Evolutionary conservation across 2,888 invertebrate species (phyloP).

Genomic region (Pseudoips prasinana): DNA sequence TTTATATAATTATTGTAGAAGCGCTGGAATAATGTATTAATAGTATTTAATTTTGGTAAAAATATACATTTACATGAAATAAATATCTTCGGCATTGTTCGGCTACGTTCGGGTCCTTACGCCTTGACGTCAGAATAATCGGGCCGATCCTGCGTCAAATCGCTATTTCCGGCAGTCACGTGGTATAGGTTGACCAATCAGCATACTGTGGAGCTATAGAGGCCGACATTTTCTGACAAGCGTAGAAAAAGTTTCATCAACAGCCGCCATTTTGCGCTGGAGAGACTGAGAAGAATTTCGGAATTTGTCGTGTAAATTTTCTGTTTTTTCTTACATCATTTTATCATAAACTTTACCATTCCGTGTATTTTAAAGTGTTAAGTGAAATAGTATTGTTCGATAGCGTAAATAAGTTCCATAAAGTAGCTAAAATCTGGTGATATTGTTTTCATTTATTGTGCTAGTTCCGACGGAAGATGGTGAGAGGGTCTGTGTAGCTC

Average conservation of each 20-base stretch:
- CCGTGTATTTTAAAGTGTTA: constrained; percentile 83
- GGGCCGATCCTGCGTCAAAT: constrained; percentile 72
- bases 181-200: constrained; percentile 72
- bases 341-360: constrained; percentile 80
- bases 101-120: constrained; percentile 57
- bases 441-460: constrained; percentile 87
- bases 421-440: constrained; percentile 81
- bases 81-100: constrained; percentile 53
- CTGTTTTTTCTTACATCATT: constrained; percentile 83
- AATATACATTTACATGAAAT: constrained; percentile 40
- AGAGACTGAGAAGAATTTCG: constrained; percentile 89
- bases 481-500: constrained; percentile 87
- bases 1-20: too few relatives aligned
- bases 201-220: constrained; percentile 58
- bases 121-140: constrained; percentile 75
- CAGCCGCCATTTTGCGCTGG: constrained; percentile 97
- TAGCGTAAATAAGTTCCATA: constrained; percentile 71
- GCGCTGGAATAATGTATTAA: too few relatives aligned
- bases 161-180: constrained; percentile 77
- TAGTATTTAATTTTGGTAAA: not conserved
- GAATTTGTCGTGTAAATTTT: constrained; percentile 87
- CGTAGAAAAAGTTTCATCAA: constrained; percentile 97
- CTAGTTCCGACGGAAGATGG: constrained; percentile 88
- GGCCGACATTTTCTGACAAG: constrained; percentile 91
- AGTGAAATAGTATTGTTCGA: constrained; percentile 76